phyloP scores from a whole-genome alignment of 2,797 vertebrate genomes.

The Gymnothorax reevesii region DNA sequence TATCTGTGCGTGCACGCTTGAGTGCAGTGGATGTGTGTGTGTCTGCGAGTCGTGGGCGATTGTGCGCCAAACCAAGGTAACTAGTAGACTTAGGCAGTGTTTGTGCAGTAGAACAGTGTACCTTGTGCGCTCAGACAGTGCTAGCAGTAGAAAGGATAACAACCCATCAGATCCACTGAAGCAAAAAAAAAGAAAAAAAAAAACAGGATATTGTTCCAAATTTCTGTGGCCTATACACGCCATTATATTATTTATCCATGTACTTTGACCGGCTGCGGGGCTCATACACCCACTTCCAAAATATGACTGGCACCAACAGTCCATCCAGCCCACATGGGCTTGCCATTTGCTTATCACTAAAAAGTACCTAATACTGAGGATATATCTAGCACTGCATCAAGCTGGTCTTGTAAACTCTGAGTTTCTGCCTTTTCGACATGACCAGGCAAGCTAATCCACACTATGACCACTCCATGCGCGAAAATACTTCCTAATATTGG shows the following conservation, averaged over 20 bases:
- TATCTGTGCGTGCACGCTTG: background rate
- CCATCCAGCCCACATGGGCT: too few relatives aligned
- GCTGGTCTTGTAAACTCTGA: too few relatives aligned
- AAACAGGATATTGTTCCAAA: background rate
- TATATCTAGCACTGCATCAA: too few relatives aligned
- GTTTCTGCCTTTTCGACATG: too few relatives aligned
- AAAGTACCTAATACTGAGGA: too few relatives aligned
- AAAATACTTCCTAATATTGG: too few relatives aligned
- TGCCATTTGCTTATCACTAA: too few relatives aligned
- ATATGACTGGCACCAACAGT: too few relatives aligned
- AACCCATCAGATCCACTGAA: conserved; percentile 76
- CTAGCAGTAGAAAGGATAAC: conserved; percentile 73
- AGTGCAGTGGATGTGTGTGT: background rate
- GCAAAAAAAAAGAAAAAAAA: conserved; percentile 47
- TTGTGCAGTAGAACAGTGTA: conserved; percentile 53
- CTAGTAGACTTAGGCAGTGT: conserved; percentile 69
- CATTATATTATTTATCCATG: conserved; percentile 34
- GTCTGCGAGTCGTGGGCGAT: background rate
- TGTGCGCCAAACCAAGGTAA: conserved; percentile 52
- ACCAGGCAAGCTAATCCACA: too few relatives aligned
- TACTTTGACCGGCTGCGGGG: background rate
- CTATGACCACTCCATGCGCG: too few relatives aligned
- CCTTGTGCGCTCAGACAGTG: conserved; percentile 74
- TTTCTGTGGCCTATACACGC: background rate
- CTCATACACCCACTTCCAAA: too few relatives aligned